Conservation (phyloP, 2,888 invertebrate genomes). For the Bursaphelenchus okinawaensis region DNA sequence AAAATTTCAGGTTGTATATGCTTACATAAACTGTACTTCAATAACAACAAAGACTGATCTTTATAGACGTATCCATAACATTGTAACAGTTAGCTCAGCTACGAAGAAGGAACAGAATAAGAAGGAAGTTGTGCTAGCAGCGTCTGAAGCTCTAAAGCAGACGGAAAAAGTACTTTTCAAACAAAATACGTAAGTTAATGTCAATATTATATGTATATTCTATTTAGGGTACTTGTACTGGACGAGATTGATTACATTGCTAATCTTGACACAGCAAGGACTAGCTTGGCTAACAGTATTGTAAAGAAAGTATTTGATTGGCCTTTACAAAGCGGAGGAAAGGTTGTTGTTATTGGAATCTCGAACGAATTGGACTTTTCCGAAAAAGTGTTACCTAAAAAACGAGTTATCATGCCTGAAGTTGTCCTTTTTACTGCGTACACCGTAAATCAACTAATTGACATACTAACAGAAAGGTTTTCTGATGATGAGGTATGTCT, state of each 20-base stretch:
- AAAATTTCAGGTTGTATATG: slow-evolving; percentile 18
- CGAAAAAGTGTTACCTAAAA: slow-evolving; percentile 77
- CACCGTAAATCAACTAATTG: slow-evolving; percentile 77
- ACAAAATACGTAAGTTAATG: background rate
- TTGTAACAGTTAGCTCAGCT: background rate
- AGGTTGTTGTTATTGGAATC: slow-evolving; percentile 68
- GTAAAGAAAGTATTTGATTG: slow-evolving; percentile 89
- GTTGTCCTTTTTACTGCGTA: slow-evolving; percentile 87
- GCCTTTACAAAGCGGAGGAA: slow-evolving; percentile 70
- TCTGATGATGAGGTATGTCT: background rate
- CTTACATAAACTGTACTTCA: slow-evolving; percentile 21
- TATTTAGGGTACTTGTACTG: slow-evolving; percentile 64
- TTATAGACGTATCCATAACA: slow-evolving; percentile 2
- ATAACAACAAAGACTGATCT: slow-evolving; percentile 17
- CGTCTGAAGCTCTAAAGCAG: slow-evolving; percentile 10
- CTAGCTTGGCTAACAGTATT: slow-evolving; percentile 58
- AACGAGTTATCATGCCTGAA: slow-evolving; percentile 68
- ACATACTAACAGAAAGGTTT: slow-evolving; percentile 63
- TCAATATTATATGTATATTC: background rate
- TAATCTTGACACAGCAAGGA: slow-evolving; percentile 69
- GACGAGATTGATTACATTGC: slow-evolving; percentile 93
- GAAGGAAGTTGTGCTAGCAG: background rate
- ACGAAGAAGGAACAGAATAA: background rate
- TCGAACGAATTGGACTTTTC: slow-evolving; percentile 93
- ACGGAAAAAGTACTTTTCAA: slow-evolving; percentile 3